Evolutionary conservation across 2,113 vertebrate species (phyloP).

Genomic region (Cyprinodon tularosa): DNA sequence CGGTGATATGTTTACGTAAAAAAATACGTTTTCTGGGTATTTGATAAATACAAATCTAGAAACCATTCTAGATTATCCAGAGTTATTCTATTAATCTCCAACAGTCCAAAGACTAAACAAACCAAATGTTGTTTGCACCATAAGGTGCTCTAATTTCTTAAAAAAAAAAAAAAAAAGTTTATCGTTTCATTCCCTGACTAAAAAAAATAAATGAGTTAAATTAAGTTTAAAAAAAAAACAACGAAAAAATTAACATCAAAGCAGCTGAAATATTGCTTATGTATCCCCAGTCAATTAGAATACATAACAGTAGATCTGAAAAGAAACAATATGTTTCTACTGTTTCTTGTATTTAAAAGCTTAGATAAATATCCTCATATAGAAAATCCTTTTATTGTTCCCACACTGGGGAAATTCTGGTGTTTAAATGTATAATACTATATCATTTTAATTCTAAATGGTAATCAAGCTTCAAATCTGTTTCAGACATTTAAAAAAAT

Average conservation of each 20-base stretch:
- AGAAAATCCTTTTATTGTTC: too few relatives aligned
- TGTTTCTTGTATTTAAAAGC: neutral
- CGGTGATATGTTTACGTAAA: too few relatives aligned
- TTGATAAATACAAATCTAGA: neutral
- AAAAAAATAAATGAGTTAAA: neutral
- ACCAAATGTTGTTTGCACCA: neutral
- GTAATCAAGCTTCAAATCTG: neutral
- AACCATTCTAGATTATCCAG: neutral
- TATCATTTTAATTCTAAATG: too few relatives aligned
- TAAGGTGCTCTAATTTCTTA: neutral
- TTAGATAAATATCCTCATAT: neutral
- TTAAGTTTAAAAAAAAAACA: neutral
- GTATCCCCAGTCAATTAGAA: neutral
- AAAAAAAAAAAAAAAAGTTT: neutral
- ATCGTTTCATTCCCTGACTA: accelerated
- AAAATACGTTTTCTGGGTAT: too few relatives aligned
- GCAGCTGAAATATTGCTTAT: neutral
- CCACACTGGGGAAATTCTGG: too few relatives aligned
- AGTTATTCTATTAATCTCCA: neutral
- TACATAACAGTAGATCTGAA: neutral
- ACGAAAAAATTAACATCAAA: neutral
- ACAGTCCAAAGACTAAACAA: neutral
- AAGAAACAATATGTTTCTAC: neutral
- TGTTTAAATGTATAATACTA: too few relatives aligned
- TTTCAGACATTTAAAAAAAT: neutral